Base-by-base conservation (phyloP, 2,797 vertebrate species). In the Karalla daura region DNA sequence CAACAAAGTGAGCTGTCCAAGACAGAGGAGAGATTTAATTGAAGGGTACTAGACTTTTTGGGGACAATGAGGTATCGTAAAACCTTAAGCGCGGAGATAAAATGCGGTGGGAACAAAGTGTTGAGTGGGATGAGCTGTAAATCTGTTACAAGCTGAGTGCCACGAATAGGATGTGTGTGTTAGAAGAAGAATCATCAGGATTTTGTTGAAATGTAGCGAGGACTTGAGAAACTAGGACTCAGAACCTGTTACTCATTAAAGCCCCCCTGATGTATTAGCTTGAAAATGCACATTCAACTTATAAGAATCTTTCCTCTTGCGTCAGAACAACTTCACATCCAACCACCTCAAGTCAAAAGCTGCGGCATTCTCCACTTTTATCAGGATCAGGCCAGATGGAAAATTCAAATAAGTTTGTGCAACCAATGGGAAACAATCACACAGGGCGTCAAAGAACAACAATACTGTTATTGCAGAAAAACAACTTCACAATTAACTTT, bases 11-110 rank as follows among this genome's bases (percentile, higher is more conserved):
- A 72, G 76, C 68, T 62, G 63, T 74, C 74, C 12, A 28, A 76
- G 67, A 68, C 72, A 44, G 53, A 72, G 71, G 56, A 63, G 58
- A 44, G 72, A 55, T 85, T 82, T 77, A 81, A 87, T 77, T 83
- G 82, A 80, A 83, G 83, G 83, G 52, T 68, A 54, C 62, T 78
- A 62, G 58, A 80, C 63, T 30, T 84, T 80, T 67, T 56, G 39
- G 75, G 79, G 77, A 78, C 68, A 79, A 78, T 80, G 76, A 80
- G 74, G 68, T 55, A 55, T 64, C 56, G 69, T 90, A 91, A 92
- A 91, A 87, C 87, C 71, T 78, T 74, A 77, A 84, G 61, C 81
- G 63, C 7, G 1, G 71, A 82, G 73, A 78, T 77, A 87, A 84
- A 87, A 37, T 76, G 77, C 32, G 28, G 72, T 69, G 76, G 78